Percentiles rank a stretch among this genome's conserved stretches.
phyloP scores from a whole-genome alignment of 2,113 vertebrate species.

The Oncorhynchus keta region DNA sequence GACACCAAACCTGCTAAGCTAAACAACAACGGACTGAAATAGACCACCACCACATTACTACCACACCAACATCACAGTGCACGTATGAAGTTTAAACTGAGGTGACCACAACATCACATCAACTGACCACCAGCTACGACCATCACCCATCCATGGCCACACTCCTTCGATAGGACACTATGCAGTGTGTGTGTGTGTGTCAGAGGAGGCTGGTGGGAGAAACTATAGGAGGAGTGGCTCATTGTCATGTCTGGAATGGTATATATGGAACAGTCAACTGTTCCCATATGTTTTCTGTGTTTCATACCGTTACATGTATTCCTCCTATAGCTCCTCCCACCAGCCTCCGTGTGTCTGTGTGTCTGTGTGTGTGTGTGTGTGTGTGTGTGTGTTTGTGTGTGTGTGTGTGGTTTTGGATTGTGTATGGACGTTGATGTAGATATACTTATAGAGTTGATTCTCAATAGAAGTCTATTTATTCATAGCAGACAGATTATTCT shows the following conservation, averaged over 20 bases:
- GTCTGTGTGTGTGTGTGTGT: no score
- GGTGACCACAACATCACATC: background rate
- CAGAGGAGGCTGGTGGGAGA: no score
- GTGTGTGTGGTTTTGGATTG: no score
- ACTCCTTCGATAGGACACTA: constrained; percentile 24
- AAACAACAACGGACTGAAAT: constrained; percentile 29
- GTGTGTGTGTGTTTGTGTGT: no score
- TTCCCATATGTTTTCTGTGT: no score
- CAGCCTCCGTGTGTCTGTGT: no score
- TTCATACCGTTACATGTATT: no score
- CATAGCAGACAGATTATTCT: background rate
- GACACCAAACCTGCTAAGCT: background rate
- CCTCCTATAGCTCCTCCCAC: background rate
- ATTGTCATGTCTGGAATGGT: no score
- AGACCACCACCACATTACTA: constrained; percentile 14
- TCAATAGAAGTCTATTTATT: background rate
- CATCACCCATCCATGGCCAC: background rate
- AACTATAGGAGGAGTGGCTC: no score
- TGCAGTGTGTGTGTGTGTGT: background rate
- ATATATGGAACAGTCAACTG: no score
- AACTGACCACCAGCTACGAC: background rate
- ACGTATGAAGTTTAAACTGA: background rate
- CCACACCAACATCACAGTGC: background rate
- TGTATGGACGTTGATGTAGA: background rate
- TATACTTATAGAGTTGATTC: background rate